Percentiles rank a stretch among this genome's conserved stretches.
These are phyloP conservation scores for Phenganax stokvisi DNA, from an alignment of 92 coral and sea anemone genomes.

Conservation along the genomic window DNA sequence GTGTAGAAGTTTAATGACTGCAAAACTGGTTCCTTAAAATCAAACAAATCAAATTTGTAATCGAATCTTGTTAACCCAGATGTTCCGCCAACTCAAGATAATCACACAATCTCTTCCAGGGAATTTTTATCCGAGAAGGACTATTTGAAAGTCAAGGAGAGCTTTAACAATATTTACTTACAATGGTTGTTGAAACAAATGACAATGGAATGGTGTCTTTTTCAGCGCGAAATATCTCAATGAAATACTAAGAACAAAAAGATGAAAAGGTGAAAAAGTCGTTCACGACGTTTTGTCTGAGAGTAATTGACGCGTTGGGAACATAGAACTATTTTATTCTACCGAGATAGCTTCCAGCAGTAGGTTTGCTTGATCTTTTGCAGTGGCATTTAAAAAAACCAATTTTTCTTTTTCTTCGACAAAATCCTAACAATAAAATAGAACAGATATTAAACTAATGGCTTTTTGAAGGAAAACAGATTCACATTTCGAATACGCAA, in stretches of 20 bases:
- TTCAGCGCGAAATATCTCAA: slow-evolving; percentile 35
- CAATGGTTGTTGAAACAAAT: slow-evolving; percentile 25
- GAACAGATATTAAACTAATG: background rate
- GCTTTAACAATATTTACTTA: slow-evolving; percentile 3
- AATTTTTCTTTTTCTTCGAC: slow-evolving; percentile 19
- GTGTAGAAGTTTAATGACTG: slow-evolving; percentile 32
- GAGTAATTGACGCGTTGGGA: too few relatives aligned
- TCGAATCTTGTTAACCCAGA: background rate
- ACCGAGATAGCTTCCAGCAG: slow-evolving; percentile 28
- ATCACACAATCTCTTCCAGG: too few relatives aligned
- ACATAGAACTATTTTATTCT: too few relatives aligned
- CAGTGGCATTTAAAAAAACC: slow-evolving; percentile 25
- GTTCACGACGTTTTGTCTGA: background rate
- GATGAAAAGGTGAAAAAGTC: background rate
- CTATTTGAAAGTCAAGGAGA: too few relatives aligned
- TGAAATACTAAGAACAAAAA: slow-evolving; percentile 22
- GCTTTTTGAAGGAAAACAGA: background rate
- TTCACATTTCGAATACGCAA: background rate
- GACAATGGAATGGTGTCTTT: slow-evolving; percentile 18
- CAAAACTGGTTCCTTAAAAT: slow-evolving; percentile 32
- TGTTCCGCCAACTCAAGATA: too few relatives aligned
- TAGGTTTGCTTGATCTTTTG: slow-evolving; percentile 16
- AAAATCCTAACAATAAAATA: slow-evolving; percentile 24
- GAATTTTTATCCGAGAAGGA: too few relatives aligned
- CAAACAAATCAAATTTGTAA: background rate